Base-by-base conservation (phyloP, 2,888 invertebrate genomes). In the Icerya purchasi region DNA sequence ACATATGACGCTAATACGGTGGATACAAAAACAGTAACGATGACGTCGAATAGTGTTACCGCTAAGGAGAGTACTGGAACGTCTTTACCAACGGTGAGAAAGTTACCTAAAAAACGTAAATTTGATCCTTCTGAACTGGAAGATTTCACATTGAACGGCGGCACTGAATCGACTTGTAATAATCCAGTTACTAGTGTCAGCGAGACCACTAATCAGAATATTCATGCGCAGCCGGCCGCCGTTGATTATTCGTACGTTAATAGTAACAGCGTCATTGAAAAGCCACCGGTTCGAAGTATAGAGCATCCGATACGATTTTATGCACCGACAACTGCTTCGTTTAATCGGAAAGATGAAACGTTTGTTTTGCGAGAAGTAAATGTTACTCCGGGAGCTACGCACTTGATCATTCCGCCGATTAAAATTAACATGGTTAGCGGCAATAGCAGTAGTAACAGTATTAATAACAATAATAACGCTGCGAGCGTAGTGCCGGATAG, bases 41-140 rank as follows among this genome's bases (percentile, higher is more conserved):
- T 14, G 14, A 36, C 14, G 36, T 36, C 36, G 14, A 36, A 51
- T 8, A 22, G 19, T 1, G 24, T 49, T 10, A 55, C 52, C 20
- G 56, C 36, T n/a, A 50, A 49, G 23, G 60, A 60, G 20, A 50
- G 25, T 49, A 21, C 60, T 8, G 49, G 50, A 23, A 21, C 56
- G 22, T 60, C 56, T n/a, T 50, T 59, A 23, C 60, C 63, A 19
- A 22, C 63, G 20, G 64, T 63, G 8, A 74, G 75, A 66, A 88
- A 87, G 71, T 80, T 93, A 70, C 94, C 94, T 61, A 94, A 94
- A 74, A 94, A 94, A 74, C 79, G 94, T 64, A 90, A 90, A 74
- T 87, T 83, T 69, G 83, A 84, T 72, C 83, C 82, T 53, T 81
- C 84, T 53, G 84, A 85, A 68, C 73, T 85, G 61, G 86, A 86